A percentile compares a stretch with the other conserved stretches of the same genome.
These are phyloP conservation scores for Myotis davidii DNA, from an alignment of 2,113 vertebrate species.

Conservation along the genomic window DNA sequence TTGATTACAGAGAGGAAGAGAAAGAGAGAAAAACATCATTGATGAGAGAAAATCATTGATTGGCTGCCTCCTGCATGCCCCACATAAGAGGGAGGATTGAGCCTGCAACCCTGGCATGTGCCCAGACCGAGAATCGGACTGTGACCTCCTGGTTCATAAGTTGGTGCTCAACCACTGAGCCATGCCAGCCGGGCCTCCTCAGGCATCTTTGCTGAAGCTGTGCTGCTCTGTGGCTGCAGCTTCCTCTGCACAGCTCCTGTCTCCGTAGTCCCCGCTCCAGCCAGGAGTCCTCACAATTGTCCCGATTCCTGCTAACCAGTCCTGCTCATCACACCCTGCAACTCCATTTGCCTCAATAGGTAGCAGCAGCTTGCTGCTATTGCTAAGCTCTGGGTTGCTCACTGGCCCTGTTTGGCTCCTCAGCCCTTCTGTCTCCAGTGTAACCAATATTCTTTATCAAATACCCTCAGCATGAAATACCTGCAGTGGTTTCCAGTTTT, in stretches of 20 bases:
- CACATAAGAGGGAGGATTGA: too few relatives aligned
- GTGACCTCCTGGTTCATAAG: too few relatives aligned
- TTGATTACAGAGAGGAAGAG: too few relatives aligned
- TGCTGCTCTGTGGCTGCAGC: neutral
- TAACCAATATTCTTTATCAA: neutral
- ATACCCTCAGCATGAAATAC: neutral
- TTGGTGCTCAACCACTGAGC: too few relatives aligned
- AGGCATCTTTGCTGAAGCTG: neutral
- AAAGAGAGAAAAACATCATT: too few relatives aligned
- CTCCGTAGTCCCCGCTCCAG: neutral
- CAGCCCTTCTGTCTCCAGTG: neutral
- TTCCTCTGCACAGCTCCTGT: neutral
- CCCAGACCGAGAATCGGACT: too few relatives aligned
- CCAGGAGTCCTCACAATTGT: neutral
- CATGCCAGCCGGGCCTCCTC: too few relatives aligned
- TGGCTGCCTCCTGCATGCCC: too few relatives aligned
- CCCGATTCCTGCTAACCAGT: neutral
- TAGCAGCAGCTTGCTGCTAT: neutral
- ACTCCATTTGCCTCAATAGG: neutral
- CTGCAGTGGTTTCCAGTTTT: neutral
- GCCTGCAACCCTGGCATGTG: too few relatives aligned
- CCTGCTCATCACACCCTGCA: neutral
- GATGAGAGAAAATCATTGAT: too few relatives aligned
- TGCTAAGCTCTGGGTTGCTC: neutral
- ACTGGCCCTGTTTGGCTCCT: neutral